Base-by-base conservation (phyloP, 2,888 invertebrate genomes). In the Spicauda simplicius region DNA sequence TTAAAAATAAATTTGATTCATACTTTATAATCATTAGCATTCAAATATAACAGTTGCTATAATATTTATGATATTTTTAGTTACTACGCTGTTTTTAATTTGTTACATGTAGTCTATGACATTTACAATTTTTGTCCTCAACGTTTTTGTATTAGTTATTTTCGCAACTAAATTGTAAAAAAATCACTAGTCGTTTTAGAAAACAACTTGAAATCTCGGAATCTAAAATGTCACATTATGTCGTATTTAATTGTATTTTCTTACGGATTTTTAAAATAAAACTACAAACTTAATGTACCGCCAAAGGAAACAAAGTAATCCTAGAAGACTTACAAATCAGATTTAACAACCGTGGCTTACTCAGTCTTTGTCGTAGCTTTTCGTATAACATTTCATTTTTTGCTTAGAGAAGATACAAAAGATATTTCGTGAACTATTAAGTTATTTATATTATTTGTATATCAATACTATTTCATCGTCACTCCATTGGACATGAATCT, bases 251-350 rank as follows among this genome's bases (percentile, higher is more conserved):
- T 12, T 48, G 48, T n/a, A 7, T 25, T 48, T 48, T 48, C 14
- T 8, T 0, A 48, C 48, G 5, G n/a, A 5, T 16, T 48, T 48
- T 48, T 16, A 16, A 48, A 48, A 48, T 16, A 14, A 48, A 16
- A 48, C 16, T 48, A 48, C 16, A 16, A 16, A 48, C 16, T 0
- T 48, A 48, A 48, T 16, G 20, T 11, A 19, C 18, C 10, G 50
- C 3, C 19, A 53, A 53, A 20, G 52, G 14, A 48, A n/a, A 16
- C n/a, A 48, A 48, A 48, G 5, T 48, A 48, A 48, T 48, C 16
- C 16, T 48, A 48, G 48, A 48, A 7, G 16, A 48, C 48, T 48
- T 48, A 48, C 48, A 48, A 48, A 48, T 48, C 48, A 48, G 48
- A 16, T 48, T 48, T 48, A 48, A 48, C 16, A 48, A 48, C 16